Percentiles rank a stretch among this genome's conserved stretches.
Conservation (phyloP, 2,113 vertebrate genomes). For the Salvelinus namaycush region DNA sequence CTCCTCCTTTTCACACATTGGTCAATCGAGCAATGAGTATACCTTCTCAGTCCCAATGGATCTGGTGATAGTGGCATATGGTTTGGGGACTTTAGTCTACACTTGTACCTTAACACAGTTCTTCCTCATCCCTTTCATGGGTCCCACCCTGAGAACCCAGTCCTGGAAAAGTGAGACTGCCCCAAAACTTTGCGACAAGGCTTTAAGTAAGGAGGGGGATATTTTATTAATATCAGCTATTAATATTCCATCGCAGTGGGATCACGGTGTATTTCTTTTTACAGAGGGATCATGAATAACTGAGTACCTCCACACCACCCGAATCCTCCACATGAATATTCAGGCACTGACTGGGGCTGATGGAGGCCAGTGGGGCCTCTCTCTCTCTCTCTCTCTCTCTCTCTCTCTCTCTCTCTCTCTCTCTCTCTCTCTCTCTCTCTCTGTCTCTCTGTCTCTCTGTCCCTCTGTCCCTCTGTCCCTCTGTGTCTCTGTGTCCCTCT, state of each 20-base stretch:
- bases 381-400: neutral
- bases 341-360: slow-evolving; percentile 58
- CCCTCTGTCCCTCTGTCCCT: no score
- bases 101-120: slow-evolving; percentile 29
- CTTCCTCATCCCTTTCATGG: slow-evolving; percentile 28
- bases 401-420: no score
- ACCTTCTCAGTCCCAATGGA: slow-evolving; percentile 15
- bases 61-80: slow-evolving; percentile 25
- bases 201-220: slow-evolving; percentile 60
- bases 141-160: slow-evolving; percentile 41
- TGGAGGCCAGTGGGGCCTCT: slow-evolving; percentile 58
- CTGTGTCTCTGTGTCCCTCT: no score
- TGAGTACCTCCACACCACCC: slow-evolving; percentile 67
- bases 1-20: slow-evolving; percentile 43
- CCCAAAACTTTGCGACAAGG: slow-evolving; percentile 59
- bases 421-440: no score
- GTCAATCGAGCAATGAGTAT: slow-evolving; percentile 29
- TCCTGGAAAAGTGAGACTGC: slow-evolving; percentile 36
- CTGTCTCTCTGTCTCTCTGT: no score
- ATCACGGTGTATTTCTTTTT: slow-evolving; percentile 72
- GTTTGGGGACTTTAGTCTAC: slow-evolving; percentile 12
- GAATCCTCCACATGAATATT: slow-evolving; percentile 77
- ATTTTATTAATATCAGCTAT: slow-evolving; percentile 78
- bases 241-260: slow-evolving; percentile 78
- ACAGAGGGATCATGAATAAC: slow-evolving; percentile 78